These are phyloP conservation scores for Steatornis caripensis DNA, from an alignment of 2,113 vertebrate genomes.

Conservation along the genomic window DNA sequence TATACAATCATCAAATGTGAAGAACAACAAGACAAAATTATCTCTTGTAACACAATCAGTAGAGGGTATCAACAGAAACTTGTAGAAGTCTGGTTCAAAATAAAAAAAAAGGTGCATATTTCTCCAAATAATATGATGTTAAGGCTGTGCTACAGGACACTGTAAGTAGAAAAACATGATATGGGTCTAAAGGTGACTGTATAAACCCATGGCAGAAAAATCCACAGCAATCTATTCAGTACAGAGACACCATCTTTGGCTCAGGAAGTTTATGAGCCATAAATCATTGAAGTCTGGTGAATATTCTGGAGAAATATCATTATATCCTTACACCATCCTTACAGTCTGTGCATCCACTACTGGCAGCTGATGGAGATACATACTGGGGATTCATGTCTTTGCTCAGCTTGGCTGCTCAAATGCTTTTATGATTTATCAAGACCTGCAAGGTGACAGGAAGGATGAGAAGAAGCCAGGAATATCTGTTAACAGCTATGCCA, in stretches of 20 bases:
- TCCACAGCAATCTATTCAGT: neutral
- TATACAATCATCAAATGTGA: neutral
- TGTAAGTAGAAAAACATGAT: neutral
- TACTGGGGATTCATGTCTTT: neutral
- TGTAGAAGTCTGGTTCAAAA: neutral
- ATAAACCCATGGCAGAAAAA: neutral
- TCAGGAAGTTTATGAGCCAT: neutral
- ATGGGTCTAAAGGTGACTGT: neutral
- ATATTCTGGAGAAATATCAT: neutral
- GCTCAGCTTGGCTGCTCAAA: neutral
- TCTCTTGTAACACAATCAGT: fast-evolving
- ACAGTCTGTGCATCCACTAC: neutral
- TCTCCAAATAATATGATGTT: neutral
- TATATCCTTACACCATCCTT: neutral
- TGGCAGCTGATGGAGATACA: neutral
- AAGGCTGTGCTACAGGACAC: neutral
- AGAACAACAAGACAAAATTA: neutral
- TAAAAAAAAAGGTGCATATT: neutral
- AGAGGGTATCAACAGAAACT: neutral
- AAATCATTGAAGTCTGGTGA: neutral
- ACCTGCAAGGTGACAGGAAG: neutral
- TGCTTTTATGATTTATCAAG: neutral
- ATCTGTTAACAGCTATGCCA: neutral
- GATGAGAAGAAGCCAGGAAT: neutral
- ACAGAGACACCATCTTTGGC: neutral